A percentile compares a stretch with the other conserved stretches of the same genome.
phyloP scores from a whole-genome alignment of 53 echinoderm and acorn worm genomes.

The Stichopus horrens region DNA sequence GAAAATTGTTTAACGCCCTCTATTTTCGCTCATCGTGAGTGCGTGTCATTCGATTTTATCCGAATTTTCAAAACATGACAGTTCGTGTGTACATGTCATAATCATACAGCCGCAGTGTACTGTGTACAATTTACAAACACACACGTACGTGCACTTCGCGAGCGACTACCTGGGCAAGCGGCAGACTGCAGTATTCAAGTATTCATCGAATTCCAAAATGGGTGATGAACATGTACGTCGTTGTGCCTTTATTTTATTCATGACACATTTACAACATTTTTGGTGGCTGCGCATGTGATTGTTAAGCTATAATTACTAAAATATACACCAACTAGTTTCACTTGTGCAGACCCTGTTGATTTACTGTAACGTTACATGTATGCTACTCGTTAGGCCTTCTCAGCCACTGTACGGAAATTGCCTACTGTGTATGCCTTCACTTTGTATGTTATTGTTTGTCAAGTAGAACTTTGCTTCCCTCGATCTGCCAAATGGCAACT shows the following conservation, averaged over 20 bases:
- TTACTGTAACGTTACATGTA: too few relatives aligned
- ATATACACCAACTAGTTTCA: not conserved
- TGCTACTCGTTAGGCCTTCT: too few relatives aligned
- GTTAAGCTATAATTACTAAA: not conserved
- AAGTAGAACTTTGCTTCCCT: too few relatives aligned
- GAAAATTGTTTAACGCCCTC: constrained; percentile 1
- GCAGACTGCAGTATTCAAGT: constrained; percentile 30
- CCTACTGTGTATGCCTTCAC: too few relatives aligned
- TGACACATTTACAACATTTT: not conserved
- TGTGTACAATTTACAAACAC: too few relatives aligned
- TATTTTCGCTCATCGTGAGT: not conserved
- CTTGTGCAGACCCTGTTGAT: not conserved
- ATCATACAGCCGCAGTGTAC: not conserved
- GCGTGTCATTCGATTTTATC: constrained; percentile 26
- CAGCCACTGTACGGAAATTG: too few relatives aligned
- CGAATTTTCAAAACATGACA: constrained; percentile 41
- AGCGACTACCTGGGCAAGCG: not conserved
- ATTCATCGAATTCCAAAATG: constrained; percentile 25
- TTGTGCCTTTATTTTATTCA: not conserved
- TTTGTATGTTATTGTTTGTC: too few relatives aligned
- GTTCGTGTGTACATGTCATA: not conserved
- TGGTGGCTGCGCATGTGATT: not conserved
- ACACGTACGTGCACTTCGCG: not conserved
- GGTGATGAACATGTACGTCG: constrained; percentile 27
- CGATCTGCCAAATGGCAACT: too few relatives aligned